Evolutionary conservation across 1,140 invertebrate genomes (phyloP).

Genomic region (Leptopilina clavipes): DNA sequence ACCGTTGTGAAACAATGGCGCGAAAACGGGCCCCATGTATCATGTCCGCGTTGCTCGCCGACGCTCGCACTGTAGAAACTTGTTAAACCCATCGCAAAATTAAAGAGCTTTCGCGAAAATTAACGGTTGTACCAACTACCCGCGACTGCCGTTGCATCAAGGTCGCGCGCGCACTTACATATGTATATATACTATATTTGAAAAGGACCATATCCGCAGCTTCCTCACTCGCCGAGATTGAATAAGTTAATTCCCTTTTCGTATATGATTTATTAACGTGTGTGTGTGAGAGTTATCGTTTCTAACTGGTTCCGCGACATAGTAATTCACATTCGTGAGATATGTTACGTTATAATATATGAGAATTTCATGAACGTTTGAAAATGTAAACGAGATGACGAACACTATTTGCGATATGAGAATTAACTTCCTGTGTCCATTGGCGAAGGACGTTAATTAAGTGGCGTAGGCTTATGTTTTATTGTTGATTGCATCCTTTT

Average conservation of each 20-base stretch:
- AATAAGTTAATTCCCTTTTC: constrained; percentile 62
- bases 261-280: constrained; percentile 56
- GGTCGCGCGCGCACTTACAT: constrained; percentile 45
- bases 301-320: neutral
- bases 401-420: neutral
- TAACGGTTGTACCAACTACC: constrained; percentile 60
- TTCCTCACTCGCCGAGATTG: constrained; percentile 51
- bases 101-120: constrained; percentile 70
- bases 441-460: neutral
- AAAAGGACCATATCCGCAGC: neutral
- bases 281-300: constrained; percentile 46
- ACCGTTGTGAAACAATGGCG: constrained; percentile 65
- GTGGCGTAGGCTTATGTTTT: neutral
- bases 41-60: constrained; percentile 45
- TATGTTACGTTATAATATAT: neutral
- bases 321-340: neutral
- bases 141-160: constrained; percentile 54
- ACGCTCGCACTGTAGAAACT: constrained; percentile 59
- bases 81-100: constrained; percentile 69
- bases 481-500: neutral
- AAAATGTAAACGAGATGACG: constrained; percentile 3
- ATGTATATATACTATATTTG: constrained; percentile 27
- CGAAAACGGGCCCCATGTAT: constrained; percentile 61
- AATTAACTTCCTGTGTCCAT: neutral
- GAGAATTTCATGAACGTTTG: neutral